Evolutionary conservation across 2,888 invertebrate species (phyloP), one percentile per base, ranked within the genome.

Genomic region (Nomada fucata): DNA sequence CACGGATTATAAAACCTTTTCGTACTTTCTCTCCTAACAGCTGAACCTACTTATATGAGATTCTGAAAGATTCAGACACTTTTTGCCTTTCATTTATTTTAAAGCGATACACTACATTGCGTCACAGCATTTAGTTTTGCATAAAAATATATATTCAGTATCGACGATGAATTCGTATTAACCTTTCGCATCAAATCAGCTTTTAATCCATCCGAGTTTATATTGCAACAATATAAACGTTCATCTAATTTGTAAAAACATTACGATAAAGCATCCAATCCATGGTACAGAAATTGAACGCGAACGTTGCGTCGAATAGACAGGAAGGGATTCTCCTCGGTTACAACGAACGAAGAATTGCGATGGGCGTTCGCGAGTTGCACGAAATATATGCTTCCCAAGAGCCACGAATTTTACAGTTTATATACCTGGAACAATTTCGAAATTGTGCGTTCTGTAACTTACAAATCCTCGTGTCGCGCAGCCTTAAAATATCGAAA

Each of bases 401-500:
- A n/a, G 18, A 0, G 10, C 7, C 57, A 29, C 57, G 50, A 64
- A 59, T 50, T 52, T 61, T 20, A 5, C 26, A 42, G 4, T 70
- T 64, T 59, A 59, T 59, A 20, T 7, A 20, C 5, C 26, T 2
- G 0, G 7, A 9, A 0, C 23, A 18, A 47, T 47, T 59, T 42
- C 61, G 36, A 36, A 42, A 64, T 70, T 60, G 15, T 59, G 13
- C 47, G 29, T 36, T 26, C 36, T 2, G 26, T 2, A 15, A 47
- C 9, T 42, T 60, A 70, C n/a, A 18, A 69, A 68, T 64, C 36
- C 26, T 67, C 11, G 13, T 20, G 15, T 42, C 13, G 10, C 23
- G 9, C 44, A 15, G 42, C 44, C 18, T 73, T 70, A 64, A 65
- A 47, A 47, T 52, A 78, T 63, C 44, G 55, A 53, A 67, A 60